Conservation (phyloP, 2,888 invertebrate species). For the Neoitamus cyanurus region DNA sequence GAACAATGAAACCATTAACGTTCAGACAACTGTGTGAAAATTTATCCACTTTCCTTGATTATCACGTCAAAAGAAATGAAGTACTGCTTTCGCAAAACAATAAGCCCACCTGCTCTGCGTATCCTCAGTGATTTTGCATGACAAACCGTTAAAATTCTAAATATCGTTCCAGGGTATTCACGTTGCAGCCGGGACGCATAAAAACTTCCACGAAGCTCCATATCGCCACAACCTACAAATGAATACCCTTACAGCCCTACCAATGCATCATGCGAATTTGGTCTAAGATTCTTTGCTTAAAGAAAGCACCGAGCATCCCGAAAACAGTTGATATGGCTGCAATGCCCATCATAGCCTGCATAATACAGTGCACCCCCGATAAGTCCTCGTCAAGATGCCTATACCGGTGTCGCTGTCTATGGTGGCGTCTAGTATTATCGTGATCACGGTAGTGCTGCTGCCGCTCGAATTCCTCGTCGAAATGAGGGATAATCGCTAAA, state of each 20-base stretch:
- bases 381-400: conserved; percentile 62
- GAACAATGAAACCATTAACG: too few species aligned
- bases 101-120: not conserved
- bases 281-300: conserved; percentile 66
- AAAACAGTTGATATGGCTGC: conserved; percentile 66
- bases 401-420: conserved; percentile 61
- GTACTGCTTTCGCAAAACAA: not conserved
- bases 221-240: conserved; percentile 52
- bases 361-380: conserved; percentile 66
- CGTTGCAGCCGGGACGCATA: not conserved
- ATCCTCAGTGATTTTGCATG: not conserved
- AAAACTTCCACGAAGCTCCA: not conserved
- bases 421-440: conserved; percentile 55
- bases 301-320: conserved; percentile 66
- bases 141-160: not conserved
- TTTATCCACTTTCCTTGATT: too few species aligned
- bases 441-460: conserved; percentile 62
- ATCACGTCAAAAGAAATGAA: not conserved
- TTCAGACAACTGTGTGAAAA: too few species aligned
- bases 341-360: conserved; percentile 67
- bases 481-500: conserved; percentile 66
- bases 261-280: conserved; percentile 66
- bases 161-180: conserved; percentile 36
- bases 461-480: conserved; percentile 64
- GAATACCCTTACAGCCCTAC: conserved; percentile 66